These are phyloP conservation scores for Andrena dorsata DNA, from an alignment of 2,888 invertebrate species.

Conservation along the genomic window DNA sequence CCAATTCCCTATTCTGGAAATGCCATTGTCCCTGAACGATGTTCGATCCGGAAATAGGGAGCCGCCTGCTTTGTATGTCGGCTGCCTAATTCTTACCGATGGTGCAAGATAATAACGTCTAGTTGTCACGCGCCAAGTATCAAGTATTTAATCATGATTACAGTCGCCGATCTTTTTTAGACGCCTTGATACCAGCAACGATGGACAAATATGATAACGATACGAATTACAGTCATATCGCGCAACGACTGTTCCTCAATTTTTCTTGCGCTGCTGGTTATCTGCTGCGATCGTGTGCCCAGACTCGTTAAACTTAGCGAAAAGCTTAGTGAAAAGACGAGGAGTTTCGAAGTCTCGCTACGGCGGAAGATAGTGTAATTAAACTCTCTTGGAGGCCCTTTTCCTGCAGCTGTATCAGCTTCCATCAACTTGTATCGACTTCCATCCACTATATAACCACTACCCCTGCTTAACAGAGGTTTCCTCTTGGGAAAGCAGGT, in stretches of 20 bases:
- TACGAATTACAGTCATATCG: no score
- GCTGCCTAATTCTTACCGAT: constrained; percentile 47
- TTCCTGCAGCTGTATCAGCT: constrained; percentile 10
- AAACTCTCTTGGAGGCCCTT: constrained; percentile 43
- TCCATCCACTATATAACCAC: constrained; percentile 4
- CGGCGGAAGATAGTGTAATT: constrained; percentile 73
- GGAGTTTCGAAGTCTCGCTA: constrained; percentile 32
- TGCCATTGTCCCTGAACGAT: constrained; percentile 41
- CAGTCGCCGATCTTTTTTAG: not conserved
- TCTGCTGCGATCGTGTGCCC: not conserved
- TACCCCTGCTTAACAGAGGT: not conserved
- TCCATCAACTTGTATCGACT: no score
- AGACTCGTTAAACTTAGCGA: not conserved
- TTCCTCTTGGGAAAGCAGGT: not conserved
- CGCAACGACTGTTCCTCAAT: no score
- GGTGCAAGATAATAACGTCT: not conserved
- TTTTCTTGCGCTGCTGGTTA: not conserved
- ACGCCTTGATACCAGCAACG: no score
- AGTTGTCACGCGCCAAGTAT: not conserved
- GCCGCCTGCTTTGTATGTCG: constrained; percentile 39
- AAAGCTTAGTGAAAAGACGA: not conserved
- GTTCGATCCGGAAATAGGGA: constrained; percentile 46
- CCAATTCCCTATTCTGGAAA: constrained; percentile 63
- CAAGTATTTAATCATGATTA: not conserved
- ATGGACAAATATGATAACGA: no score